Conservation (phyloP, 1,140 invertebrate genomes). For the Heliconius himera region DNA sequence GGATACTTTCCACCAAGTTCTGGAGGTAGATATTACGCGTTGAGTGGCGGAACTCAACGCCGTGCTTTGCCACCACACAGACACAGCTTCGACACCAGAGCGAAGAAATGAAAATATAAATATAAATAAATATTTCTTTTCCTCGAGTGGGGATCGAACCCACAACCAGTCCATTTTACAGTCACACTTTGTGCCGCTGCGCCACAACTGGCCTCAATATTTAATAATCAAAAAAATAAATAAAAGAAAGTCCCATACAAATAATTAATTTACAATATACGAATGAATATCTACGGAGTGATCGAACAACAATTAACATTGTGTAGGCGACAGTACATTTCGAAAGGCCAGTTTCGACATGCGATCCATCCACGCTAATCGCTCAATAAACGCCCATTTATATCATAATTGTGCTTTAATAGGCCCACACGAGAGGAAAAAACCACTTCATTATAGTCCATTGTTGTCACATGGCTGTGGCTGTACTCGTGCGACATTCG, state of each 20-base stretch:
- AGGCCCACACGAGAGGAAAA: conserved; percentile 30
- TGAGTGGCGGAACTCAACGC: no score
- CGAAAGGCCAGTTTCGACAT: conserved; percentile 34
- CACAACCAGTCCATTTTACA: no score
- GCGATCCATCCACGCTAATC: conserved; percentile 40
- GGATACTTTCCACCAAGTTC: no score
- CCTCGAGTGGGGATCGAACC: no score
- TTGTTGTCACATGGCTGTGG: conserved; percentile 28
- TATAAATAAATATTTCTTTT: no score
- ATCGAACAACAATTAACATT: conserved; percentile 29
- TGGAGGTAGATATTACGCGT: no score
- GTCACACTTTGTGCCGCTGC: no score
- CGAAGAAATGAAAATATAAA: no score
- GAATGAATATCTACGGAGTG: conserved; percentile 3
- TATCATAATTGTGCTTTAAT: conserved; percentile 39
- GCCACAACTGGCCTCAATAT: no score
- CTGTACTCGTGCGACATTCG: conserved; percentile 1
- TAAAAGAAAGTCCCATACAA: not conserved
- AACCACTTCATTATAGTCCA: conserved; percentile 37
- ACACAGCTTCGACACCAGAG: no score
- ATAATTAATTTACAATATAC: not conserved
- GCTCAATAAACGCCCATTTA: conserved; percentile 40
- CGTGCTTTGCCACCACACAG: no score
- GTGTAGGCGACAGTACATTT: conserved; percentile 35
- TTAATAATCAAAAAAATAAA: no score